Conservation (phyloP, 2,113 vertebrate species). For the Carassius auratus region DNA sequence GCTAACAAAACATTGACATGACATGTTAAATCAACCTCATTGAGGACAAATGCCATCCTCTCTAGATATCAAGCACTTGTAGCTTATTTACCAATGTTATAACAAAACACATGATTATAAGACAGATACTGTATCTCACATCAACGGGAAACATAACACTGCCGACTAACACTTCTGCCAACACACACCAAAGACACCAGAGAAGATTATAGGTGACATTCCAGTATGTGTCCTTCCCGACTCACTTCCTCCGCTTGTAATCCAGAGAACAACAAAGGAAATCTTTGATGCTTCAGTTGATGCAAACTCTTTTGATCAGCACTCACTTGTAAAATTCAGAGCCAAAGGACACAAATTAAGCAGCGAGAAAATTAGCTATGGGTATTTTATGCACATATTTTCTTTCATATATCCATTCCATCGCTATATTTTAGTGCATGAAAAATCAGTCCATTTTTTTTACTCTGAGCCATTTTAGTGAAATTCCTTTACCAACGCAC, state of each 20-base stretch:
- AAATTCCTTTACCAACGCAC: neutral
- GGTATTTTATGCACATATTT: neutral
- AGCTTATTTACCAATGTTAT: neutral
- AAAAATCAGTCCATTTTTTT: neutral
- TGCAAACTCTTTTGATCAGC: constrained; percentile 22
- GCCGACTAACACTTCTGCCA: neutral
- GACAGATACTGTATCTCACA: no score
- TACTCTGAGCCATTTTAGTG: neutral
- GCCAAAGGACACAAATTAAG: constrained; percentile 13
- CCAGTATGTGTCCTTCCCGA: constrained; percentile 7
- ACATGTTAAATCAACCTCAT: neutral
- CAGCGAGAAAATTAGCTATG: neutral
- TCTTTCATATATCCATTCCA: neutral
- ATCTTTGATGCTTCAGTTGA: constrained; percentile 15
- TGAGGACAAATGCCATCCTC: neutral
- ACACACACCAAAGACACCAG: neutral
- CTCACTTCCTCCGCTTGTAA: neutral
- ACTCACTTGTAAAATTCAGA: constrained; percentile 1
- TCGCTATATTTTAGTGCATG: neutral
- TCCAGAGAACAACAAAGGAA: constrained; percentile 24
- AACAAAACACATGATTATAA: neutral
- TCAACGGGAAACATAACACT: neutral
- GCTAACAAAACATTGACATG: neutral
- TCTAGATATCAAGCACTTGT: neutral
- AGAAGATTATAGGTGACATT: constrained; percentile 16